Conservation (phyloP, 2,888 invertebrate genomes). For the Orthosia cruda region DNA sequence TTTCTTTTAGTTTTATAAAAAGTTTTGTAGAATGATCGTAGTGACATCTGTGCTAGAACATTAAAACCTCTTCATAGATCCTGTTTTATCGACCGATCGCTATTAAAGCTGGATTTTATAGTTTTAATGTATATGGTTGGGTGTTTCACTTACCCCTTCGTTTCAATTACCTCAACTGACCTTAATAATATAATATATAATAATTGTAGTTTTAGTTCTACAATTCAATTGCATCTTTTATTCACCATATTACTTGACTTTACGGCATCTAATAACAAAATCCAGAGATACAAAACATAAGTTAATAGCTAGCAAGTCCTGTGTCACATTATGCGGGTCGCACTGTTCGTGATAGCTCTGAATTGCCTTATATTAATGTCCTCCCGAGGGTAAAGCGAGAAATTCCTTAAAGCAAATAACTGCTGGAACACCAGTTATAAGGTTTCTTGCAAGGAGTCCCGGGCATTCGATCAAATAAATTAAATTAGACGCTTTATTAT, state of each 20-base stretch:
- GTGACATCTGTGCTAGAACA: too few species aligned
- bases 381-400: conserved; percentile 47
- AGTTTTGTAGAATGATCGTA: too few species aligned
- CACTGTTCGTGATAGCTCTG: conserved; percentile 74
- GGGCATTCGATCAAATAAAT: conserved; percentile 55
- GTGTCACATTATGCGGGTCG: conserved; percentile 79
- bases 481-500: conserved; percentile 58
- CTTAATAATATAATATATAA: too few species aligned
- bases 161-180: too few species aligned
- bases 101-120: too few species aligned
- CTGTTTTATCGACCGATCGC: too few species aligned
- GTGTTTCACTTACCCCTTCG: too few species aligned
- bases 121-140: too few species aligned
- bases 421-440: conserved; percentile 47
- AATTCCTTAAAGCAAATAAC: conserved; percentile 64
- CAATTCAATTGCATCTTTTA: background rate
- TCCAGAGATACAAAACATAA: conserved; percentile 59
- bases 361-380: conserved; percentile 70
- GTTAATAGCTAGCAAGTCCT: conserved; percentile 71
- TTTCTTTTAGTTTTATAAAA: too few species aligned
- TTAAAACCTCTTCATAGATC: too few species aligned
- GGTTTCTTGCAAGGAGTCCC: conserved; percentile 42
- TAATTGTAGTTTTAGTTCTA: too few species aligned
- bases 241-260: too few species aligned
- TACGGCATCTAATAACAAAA: conserved; percentile 53